A percentile compares a stretch with the other conserved stretches of the same genome.
phyloP scores from a whole-genome alignment of 2,888 invertebrate species.

The Therioaphis trifolii region DNA sequence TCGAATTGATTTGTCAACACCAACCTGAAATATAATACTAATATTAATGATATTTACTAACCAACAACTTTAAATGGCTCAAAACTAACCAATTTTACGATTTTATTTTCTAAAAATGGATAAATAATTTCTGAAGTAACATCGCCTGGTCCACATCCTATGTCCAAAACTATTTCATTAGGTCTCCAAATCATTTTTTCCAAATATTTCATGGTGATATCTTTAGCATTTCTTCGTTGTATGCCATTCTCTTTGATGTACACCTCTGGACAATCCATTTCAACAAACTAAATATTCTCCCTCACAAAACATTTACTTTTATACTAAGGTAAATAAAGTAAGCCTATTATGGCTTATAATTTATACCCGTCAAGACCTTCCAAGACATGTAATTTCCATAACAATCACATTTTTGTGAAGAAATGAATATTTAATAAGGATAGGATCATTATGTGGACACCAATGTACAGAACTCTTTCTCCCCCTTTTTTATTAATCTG shows the following conservation, averaged over 20 bases:
- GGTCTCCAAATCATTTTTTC: slow-evolving; percentile 70
- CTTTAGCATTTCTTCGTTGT: slow-evolving; percentile 41
- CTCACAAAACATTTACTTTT: neutral
- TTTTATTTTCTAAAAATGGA: slow-evolving; percentile 72
- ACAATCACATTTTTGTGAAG: slow-evolving; percentile 43
- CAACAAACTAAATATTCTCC: slow-evolving; percentile 32
- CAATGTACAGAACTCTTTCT: neutral
- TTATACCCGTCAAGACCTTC: neutral
- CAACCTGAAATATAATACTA: neutral
- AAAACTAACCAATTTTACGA: slow-evolving; percentile 61
- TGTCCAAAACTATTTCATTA: slow-evolving; percentile 71
- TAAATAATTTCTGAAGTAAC: slow-evolving; percentile 71
- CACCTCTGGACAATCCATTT: slow-evolving; percentile 48
- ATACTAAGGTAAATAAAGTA: no score
- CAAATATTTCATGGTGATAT: slow-evolving; percentile 4
- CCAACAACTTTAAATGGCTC: neutral
- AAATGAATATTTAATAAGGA: slow-evolving; percentile 29
- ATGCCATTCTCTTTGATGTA: slow-evolving; percentile 19
- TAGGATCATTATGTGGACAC: neutral
- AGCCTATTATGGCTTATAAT: no score
- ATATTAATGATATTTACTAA: neutral
- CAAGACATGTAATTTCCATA: slow-evolving; percentile 43
- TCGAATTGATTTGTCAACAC: slow-evolving; percentile 41
- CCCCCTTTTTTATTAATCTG: slow-evolving; percentile 4
- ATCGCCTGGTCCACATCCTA: slow-evolving; percentile 67